These are phyloP conservation scores for Cassiopea xamachana DNA, from an alignment of 30 jellyfish, hydroid and myxozoan species.

Conservation along the genomic window DNA sequence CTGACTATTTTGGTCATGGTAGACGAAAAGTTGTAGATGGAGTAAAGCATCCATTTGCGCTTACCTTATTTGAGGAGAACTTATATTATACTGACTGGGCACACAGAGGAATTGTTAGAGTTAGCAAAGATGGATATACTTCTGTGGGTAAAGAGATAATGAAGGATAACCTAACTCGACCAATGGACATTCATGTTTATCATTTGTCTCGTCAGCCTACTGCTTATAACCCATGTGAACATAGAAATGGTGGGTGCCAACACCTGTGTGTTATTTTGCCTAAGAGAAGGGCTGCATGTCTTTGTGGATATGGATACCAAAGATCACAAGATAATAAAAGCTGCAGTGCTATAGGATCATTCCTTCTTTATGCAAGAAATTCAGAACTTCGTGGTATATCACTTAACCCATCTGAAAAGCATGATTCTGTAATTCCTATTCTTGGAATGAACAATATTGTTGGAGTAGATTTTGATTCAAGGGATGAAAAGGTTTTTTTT, in stretches of 20 bases:
- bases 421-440: conserved; percentile 80
- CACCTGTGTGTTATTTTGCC: conserved; percentile 87
- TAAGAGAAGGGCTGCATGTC: conserved; percentile 63
- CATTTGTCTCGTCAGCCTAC: conserved; percentile 82
- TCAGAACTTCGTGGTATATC: conserved; percentile 96
- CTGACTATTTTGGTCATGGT: conserved; percentile 72
- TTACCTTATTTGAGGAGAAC: conserved; percentile 74
- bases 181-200: conserved; percentile 92
- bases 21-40: conserved; percentile 77
- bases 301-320: conserved; percentile 72
- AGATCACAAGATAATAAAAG: conserved; percentile 52
- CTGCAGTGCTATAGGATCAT: conserved; percentile 55
- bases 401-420: conserved; percentile 37
- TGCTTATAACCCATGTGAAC: conserved; percentile 77
- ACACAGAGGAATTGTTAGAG: conserved; percentile 79
- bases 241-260: conserved; percentile 68
- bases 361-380: conserved; percentile 88
- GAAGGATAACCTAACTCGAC: conserved; percentile 77
- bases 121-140: conserved; percentile 22
- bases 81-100: conserved; percentile 94
- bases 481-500: conserved; percentile 69
- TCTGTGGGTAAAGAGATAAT: conserved; percentile 30
- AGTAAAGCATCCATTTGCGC: conserved; percentile 95
- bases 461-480: conserved; percentile 90
- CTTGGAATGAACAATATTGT: conserved; percentile 93